A percentile compares a stretch with the other conserved stretches of the same genome.
phyloP scores from a whole-genome alignment of 2,888 invertebrate species.

The Spisula solida region DNA sequence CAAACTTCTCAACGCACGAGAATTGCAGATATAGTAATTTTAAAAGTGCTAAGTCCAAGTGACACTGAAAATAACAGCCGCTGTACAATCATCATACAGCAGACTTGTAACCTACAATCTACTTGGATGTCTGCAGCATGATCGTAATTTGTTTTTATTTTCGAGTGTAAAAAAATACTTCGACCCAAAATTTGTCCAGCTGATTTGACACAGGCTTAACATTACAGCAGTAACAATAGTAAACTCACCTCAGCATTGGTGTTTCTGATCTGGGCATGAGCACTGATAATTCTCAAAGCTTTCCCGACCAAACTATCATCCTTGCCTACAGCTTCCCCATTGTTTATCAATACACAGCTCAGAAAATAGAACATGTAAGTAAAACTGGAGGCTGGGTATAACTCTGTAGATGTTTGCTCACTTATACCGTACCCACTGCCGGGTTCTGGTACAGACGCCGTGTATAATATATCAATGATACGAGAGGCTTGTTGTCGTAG shows the following conservation, averaged over 20 bases:
- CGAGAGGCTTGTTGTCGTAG: constrained; percentile 91
- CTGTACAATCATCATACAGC: too few species aligned
- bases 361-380: constrained; percentile 94
- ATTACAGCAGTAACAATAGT: too few species aligned
- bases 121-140: too few species aligned
- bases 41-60: too few species aligned
- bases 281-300: constrained; percentile 85
- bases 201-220: too few species aligned
- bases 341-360: constrained; percentile 84
- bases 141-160: too few species aligned
- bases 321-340: constrained; percentile 76
- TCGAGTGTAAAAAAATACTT: too few species aligned
- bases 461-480: constrained; percentile 89
- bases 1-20: too few species aligned
- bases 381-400: constrained; percentile 92
- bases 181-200: too few species aligned
- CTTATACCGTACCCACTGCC: constrained; percentile 39
- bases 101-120: too few species aligned
- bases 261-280: constrained; percentile 91
- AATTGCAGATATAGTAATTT: too few species aligned
- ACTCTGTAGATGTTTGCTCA: constrained; percentile 49
- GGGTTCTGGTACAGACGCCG: constrained; percentile 52
- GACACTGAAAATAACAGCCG: too few species aligned
- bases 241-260: constrained; percentile 42
- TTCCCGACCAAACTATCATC: constrained; percentile 81